Base-by-base conservation (phyloP, 2,888 invertebrate genomes). In the Temnothorax rugatulus region DNA sequence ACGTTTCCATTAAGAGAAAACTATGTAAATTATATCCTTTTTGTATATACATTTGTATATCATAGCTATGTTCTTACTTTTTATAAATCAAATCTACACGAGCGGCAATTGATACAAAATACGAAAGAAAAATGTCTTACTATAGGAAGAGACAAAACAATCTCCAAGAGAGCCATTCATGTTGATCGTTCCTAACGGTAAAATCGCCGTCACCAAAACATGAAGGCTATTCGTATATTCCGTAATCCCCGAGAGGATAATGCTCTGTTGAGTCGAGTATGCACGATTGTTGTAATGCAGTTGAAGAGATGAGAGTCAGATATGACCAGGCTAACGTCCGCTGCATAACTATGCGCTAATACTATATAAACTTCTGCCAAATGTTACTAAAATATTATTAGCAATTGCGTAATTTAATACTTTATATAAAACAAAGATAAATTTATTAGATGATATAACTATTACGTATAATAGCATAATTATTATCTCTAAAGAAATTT, bases 141-240 rank as follows among this genome's bases (percentile, higher is more conserved):
- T 34, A 18, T 18, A 13, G 18, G 1, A 25, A 69, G 18, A 52
- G 57, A 69, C 25, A 63, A 82, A 66, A 57, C 47, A 1, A 64
- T 29, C 21, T 44, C 7, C 63, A 59, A 21, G 25, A 9, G 66
- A 71, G 57, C 29, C 25, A 52, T 82, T 44, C 41, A 41, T 18
- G 57, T 66, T 75, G 50, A 86, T 84, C 76, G 81, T 88, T 71
- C 54, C 47, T 25, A 77, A 74, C n/a, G 74, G 44, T 82, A 77
- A 83, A 50, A 29, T 64, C 29, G 15, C 4, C 7, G 4, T 25
- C 59, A 47, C 47, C 25, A 38, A 79, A 79, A 71, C 21, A 71
- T 18, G 41, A 34, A 68, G 68, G 15, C 68, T 57, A 68, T 41
- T n/a, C 18, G 9, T 59, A n/a, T 47, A 75, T 47, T 75, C 4